Conservation (phyloP, 2,797 vertebrate genomes). For the Phyllotis vaccarum region DNA sequence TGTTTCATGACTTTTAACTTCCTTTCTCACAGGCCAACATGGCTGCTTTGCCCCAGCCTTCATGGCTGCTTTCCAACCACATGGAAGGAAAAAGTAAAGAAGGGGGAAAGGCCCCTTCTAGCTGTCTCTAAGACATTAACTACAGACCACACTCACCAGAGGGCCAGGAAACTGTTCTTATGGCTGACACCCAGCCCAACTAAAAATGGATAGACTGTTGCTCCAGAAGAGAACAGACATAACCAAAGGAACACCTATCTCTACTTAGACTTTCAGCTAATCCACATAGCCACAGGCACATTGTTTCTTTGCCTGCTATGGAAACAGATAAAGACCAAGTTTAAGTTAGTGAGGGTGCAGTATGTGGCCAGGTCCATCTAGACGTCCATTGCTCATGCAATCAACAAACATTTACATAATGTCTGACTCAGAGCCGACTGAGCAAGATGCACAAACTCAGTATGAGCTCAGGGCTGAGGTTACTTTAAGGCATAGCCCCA, state of each 20-base stretch:
- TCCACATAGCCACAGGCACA: fast-evolving
- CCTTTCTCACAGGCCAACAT: neutral
- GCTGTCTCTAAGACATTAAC: neutral
- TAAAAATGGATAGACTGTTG: neutral
- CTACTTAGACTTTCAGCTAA: neutral
- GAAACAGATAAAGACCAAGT: neutral
- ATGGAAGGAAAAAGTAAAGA: neutral
- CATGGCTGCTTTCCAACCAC: neutral
- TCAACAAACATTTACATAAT: neutral
- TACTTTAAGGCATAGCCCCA: neutral
- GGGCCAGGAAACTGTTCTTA: neutral
- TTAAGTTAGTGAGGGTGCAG: neutral
- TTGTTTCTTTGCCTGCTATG: neutral
- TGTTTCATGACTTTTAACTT: neutral
- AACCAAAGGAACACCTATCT: neutral
- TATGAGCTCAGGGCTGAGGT: neutral
- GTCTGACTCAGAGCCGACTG: neutral
- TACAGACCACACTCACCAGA: neutral
- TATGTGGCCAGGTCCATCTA: neutral
- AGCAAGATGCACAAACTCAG: neutral
- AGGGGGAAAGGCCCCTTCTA: neutral
- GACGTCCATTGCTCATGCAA: neutral
- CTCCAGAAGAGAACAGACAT: neutral
- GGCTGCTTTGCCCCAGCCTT: neutral
- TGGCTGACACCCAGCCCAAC: neutral